Percentiles rank a stretch among this genome's conserved stretches.
Evolutionary conservation across 1,140 invertebrate species (phyloP).

Genomic region (Orchesella cincta): DNA sequence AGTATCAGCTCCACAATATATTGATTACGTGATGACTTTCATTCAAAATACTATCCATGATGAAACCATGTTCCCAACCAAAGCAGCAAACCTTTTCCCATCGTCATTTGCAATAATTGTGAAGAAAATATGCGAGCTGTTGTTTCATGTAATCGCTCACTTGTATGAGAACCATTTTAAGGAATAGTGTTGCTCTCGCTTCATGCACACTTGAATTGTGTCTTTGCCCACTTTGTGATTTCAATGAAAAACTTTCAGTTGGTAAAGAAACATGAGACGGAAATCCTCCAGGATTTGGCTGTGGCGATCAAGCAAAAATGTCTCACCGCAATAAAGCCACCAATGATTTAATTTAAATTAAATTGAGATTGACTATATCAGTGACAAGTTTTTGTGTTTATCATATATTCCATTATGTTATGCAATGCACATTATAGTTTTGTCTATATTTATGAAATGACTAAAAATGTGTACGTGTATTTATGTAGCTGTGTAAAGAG

Average conservation of each 20-base stretch:
- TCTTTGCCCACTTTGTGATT: constrained; percentile 91
- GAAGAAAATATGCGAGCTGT: constrained; percentile 90
- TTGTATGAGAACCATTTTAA: constrained; percentile 97
- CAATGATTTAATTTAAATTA: too few species aligned
- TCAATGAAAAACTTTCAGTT: constrained; percentile 83
- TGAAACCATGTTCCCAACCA: constrained; percentile 95
- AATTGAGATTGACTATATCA: too few species aligned
- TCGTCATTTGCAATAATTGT: constrained; percentile 90
- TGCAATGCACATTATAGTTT: too few species aligned
- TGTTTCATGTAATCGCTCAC: constrained; percentile 97
- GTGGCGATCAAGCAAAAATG: too few species aligned
- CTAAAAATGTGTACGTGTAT: too few species aligned
- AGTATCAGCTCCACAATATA: constrained; percentile 94
- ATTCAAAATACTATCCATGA: constrained; percentile 96
- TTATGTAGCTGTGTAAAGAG: too few species aligned
- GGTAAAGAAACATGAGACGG: constrained; percentile 92
- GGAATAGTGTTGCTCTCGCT: constrained; percentile 88
- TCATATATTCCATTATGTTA: too few species aligned
- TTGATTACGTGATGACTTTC: constrained; percentile 98
- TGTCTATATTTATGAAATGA: too few species aligned
- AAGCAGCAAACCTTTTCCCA: constrained; percentile 97
- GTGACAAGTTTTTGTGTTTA: too few species aligned
- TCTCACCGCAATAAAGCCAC: too few species aligned
- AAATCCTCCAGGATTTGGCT: constrained; percentile 88
- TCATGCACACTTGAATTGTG: constrained; percentile 91